Evolutionary conservation across 2,113 vertebrate species (phyloP).

Genomic region (Megaceryle torquata): DNA sequence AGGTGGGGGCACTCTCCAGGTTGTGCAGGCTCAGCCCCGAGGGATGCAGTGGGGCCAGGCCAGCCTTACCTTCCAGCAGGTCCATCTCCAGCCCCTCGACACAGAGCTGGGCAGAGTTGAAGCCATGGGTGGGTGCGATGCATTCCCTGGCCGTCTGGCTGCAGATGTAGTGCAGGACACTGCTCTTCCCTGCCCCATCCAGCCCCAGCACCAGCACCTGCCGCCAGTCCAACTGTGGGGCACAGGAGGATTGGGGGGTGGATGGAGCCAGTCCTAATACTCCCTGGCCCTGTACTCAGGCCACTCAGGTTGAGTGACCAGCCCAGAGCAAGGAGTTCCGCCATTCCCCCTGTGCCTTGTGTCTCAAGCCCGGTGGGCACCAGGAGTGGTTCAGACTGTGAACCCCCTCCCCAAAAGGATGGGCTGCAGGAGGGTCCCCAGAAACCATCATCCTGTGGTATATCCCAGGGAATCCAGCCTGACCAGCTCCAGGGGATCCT

Average conservation of each 20-base stretch:
- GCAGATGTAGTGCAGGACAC: slow-evolving; percentile 82
- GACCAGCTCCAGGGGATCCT: background rate
- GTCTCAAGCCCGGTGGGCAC: background rate
- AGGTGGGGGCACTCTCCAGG: accelerated
- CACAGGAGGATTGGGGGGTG: background rate
- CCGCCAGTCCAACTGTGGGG: slow-evolving; percentile 68
- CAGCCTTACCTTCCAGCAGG: slow-evolving; percentile 87
- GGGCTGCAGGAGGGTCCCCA: background rate
- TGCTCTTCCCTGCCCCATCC: slow-evolving; percentile 91
- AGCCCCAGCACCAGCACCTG: slow-evolving; percentile 91
- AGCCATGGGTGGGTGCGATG: slow-evolving; percentile 84
- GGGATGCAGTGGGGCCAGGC: accelerated
- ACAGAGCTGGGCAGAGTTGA: slow-evolving; percentile 84
- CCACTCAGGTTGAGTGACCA: background rate
- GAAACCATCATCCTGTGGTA: accelerated
- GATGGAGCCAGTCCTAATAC: background rate
- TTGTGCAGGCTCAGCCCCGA: background rate
- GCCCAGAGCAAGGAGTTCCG: background rate
- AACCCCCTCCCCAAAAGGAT: background rate
- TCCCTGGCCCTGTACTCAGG: background rate
- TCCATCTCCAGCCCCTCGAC: slow-evolving; percentile 80
- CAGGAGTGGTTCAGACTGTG: background rate
- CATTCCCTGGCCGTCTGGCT: slow-evolving; percentile 55
- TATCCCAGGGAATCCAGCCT: background rate
- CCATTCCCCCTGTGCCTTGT: background rate